These are phyloP conservation scores for Therioaphis trifolii DNA, from an alignment of 2,888 invertebrate species.

Conservation along the genomic window DNA sequence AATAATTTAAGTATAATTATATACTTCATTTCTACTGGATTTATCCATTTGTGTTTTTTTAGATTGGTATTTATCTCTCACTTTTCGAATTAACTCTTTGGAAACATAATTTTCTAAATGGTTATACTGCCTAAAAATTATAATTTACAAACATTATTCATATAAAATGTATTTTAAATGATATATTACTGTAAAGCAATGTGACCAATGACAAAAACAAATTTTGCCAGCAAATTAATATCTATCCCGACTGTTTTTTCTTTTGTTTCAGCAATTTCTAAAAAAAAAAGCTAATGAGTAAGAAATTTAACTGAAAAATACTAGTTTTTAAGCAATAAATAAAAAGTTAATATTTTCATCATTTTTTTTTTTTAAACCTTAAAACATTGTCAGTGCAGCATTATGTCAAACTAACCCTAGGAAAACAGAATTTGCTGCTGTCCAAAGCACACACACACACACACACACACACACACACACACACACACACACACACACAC, in stretches of 20 bases:
- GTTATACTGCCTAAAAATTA: conserved; percentile 76
- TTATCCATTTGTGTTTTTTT: conserved; percentile 70
- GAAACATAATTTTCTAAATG: conserved; percentile 86
- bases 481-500: no score
- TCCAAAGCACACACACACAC: no score
- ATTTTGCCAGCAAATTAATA: conserved; percentile 68
- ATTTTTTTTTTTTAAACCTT: no score
- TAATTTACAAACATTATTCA: conserved; percentile 24
- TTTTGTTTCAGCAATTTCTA: conserved; percentile 3
- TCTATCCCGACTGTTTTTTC: not conserved
- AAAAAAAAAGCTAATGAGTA: conserved; percentile 3
- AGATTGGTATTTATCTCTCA: conserved; percentile 68
- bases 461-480: no score
- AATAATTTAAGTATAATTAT: conserved; percentile 8
- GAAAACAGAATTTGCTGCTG: no score
- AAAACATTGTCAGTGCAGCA: no score
- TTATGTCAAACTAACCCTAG: no score
- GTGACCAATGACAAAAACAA: conserved; percentile 77
- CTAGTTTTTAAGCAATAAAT: no score
- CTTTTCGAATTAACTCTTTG: conserved; percentile 81
- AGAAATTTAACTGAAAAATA: no score
- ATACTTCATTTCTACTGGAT: conserved; percentile 73
- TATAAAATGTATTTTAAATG: not conserved
- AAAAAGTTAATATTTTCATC: no score
- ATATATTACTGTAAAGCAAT: conserved; percentile 73